A percentile compares a stretch with the other conserved stretches of the same genome.
Conservation (phyloP, 2,113 vertebrate genomes). For the Gymnocephalus cernua region DNA sequence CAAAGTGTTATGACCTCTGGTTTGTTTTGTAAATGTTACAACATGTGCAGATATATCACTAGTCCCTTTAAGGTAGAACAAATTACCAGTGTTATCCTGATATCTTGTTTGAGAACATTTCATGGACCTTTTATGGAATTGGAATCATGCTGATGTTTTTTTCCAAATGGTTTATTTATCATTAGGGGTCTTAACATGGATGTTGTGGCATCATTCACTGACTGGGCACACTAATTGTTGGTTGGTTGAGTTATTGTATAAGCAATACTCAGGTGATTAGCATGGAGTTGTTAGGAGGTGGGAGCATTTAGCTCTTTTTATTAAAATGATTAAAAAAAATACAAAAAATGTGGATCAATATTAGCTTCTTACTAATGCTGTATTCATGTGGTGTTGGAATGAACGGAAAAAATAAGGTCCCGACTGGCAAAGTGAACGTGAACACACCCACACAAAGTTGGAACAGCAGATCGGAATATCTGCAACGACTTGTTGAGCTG, state of each 20-base stretch:
- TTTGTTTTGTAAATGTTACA: slow-evolving; percentile 18
- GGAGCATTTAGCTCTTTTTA: neutral
- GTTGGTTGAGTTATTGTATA: neutral
- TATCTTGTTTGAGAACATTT: too few species aligned
- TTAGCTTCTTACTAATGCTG: neutral
- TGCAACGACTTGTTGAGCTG: too few species aligned
- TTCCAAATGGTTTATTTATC: too few species aligned
- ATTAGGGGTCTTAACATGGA: neutral
- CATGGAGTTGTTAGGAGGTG: neutral
- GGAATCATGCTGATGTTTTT: too few species aligned
- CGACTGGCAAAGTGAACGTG: neutral
- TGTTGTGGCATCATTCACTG: neutral
- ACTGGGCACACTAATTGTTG: neutral
- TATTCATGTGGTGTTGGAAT: neutral
- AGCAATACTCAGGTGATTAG: neutral
- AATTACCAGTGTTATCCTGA: neutral
- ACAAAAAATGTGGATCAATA: too few species aligned
- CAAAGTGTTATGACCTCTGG: slow-evolving; percentile 6
- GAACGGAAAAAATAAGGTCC: neutral
- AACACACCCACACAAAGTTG: neutral
- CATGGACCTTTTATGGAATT: too few species aligned
- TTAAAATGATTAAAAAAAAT: too few species aligned
- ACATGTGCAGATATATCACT: slow-evolving; percentile 2
- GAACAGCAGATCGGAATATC: neutral
- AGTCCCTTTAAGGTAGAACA: neutral